These are phyloP conservation scores for Macaria liturata DNA, from an alignment of 2,888 invertebrate genomes.

Conservation along the genomic window DNA sequence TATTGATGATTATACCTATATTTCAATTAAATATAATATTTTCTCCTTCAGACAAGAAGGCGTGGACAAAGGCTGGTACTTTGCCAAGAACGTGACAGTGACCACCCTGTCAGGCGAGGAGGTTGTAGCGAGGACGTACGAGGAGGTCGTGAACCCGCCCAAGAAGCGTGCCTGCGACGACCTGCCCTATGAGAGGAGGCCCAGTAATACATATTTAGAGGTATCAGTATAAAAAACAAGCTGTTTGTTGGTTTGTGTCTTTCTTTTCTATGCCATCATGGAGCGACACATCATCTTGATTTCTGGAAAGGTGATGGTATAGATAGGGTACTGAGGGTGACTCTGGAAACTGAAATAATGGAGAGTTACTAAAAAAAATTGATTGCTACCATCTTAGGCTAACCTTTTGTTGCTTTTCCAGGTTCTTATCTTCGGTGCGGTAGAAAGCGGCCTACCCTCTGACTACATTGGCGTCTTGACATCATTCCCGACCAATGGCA, in stretches of 20 bases:
- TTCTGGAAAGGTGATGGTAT: too few relatives aligned
- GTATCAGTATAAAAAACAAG: too few relatives aligned
- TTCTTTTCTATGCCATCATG: too few relatives aligned
- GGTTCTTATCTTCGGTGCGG: slow-evolving; percentile 21
- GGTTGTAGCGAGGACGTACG: slow-evolving; percentile 4
- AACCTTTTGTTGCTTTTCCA: too few relatives aligned
- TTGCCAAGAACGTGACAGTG: slow-evolving; percentile 14
- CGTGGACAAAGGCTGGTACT: slow-evolving; percentile 3
- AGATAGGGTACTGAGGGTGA: too few relatives aligned
- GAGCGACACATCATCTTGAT: too few relatives aligned
- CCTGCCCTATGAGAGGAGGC: slow-evolving; percentile 13
- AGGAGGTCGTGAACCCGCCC: slow-evolving; percentile 3
- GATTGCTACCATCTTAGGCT: too few relatives aligned
- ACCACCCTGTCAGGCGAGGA: neutral
- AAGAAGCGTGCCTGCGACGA: slow-evolving; percentile 4
- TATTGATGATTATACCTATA: too few relatives aligned
- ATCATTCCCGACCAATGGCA: slow-evolving; percentile 17
- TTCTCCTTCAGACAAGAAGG: slow-evolving; percentile 5
- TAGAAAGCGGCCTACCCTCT: slow-evolving; percentile 22
- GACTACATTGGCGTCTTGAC: slow-evolving; percentile 24
- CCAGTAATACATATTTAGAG: slow-evolving; percentile 40
- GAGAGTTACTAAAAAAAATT: too few relatives aligned
- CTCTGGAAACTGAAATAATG: too few relatives aligned
- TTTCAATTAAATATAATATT: too few relatives aligned
- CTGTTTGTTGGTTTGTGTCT: too few relatives aligned